These are phyloP conservation scores for Formica selysi DNA, from an alignment of 1,140 invertebrate species.

Conservation along the genomic window DNA sequence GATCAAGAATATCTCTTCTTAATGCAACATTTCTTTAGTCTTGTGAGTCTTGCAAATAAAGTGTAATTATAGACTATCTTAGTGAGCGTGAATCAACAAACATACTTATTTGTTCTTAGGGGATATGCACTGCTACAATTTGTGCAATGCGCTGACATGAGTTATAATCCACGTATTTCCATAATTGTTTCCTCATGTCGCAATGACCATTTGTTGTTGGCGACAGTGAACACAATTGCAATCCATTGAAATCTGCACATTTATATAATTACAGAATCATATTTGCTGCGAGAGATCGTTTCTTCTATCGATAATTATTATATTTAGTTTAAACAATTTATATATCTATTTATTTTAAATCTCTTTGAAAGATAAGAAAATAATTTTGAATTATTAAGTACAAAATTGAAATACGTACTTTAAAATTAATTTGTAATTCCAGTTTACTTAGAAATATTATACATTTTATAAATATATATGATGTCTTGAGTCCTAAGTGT, in stretches of 20 bases:
- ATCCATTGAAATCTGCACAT: not conserved
- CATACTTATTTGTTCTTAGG: conserved; percentile 35
- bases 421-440: not conserved
- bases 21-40: not conserved
- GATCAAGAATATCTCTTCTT: conserved; percentile 31
- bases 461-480: too few species aligned
- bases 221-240: conserved; percentile 47
- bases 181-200: conserved; percentile 80
- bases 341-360: not conserved
- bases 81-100: conserved; percentile 37
- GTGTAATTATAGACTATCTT: conserved; percentile 53
- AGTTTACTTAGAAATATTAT: not conserved
- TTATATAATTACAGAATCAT: conserved; percentile 2
- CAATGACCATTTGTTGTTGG: conserved; percentile 65
- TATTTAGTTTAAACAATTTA: not conserved
- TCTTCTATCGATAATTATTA: conserved; percentile 11
- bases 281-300: not conserved
- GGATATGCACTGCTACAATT: conserved; percentile 68
- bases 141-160: conserved; percentile 61
- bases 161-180: conserved; percentile 73
- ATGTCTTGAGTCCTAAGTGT: too few species aligned
- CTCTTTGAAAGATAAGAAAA: not conserved
- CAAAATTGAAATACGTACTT: not conserved
- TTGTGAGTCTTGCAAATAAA: conserved; percentile 56
- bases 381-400: not conserved